These are phyloP conservation scores for Netelia melanura DNA, from an alignment of 2,888 invertebrate genomes.

Conservation along the genomic window DNA sequence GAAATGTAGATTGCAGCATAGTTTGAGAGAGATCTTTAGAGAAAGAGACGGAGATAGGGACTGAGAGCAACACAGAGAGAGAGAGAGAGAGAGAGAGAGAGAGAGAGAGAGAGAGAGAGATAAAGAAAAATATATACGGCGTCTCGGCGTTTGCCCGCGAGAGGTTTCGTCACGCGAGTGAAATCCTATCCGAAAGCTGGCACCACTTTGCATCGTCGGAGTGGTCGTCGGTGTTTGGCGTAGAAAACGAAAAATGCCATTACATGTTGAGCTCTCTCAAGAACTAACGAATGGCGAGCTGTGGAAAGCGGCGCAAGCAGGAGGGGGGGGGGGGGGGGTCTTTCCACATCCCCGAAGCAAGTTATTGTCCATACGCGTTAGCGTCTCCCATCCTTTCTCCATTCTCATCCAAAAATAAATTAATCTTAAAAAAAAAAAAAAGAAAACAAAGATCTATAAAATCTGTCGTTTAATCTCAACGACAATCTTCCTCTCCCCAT, in stretches of 20 bases:
- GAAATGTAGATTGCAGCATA: no score
- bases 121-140: slow-evolving; percentile 14
- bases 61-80: not conserved
- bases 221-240: not conserved
- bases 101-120: not conserved
- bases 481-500: no score
- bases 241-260: not conserved
- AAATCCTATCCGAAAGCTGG: slow-evolving; percentile 55
- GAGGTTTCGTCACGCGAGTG: slow-evolving; percentile 45
- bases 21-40: no score
- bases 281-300: no score
- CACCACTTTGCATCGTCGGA: slow-evolving; percentile 46
- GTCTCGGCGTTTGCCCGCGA: slow-evolving; percentile 13
- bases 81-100: no score
- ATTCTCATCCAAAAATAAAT: no score
- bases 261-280: not conserved
- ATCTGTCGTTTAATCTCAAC: no score
- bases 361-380: no score
- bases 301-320: not conserved
- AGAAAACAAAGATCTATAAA: no score
- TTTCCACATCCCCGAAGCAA: no score
- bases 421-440: no score
- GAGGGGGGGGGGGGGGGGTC: not conserved
- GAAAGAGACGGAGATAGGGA: not conserved
- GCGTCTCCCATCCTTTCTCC: no score